Base-by-base conservation (phyloP, 2,797 vertebrate genomes). In the Fratercula arctica region DNA sequence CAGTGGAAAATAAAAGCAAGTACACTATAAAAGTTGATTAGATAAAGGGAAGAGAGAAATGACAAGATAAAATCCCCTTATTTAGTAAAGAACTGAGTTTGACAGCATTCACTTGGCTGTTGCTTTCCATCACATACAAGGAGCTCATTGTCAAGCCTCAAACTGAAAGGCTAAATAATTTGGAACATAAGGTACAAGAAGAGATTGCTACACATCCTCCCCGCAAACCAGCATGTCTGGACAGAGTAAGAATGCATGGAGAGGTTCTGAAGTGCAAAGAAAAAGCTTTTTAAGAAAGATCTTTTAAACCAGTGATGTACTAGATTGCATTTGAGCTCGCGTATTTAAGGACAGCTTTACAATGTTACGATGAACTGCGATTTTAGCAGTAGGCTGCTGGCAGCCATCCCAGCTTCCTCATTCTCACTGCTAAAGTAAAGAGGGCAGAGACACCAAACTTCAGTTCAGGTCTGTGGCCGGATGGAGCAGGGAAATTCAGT, bases 181-280 rank as follows among this genome's bases (percentile, higher is more conserved):
- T 53, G 66, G 57, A 80, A 29, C 33, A 46, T 23, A 77, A 88
- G 63, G 68, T 56, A 77, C 57, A 29, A 41, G 18, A 46, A 56
- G 46, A 83, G 61, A 72, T 48, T 53, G 60, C 28, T 74, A 53
- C 57, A 69, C n/a, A 88, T 53, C 75, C 6, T 3, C 46, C 69
- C 68, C 4, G 2, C 41, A 83, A 79, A 67, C 13, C 43, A 73
- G 84, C 43, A 26, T 67, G 50, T 37, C 69, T 83, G 56, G 33
- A 25, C 31, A 67, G n/a, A 28, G 31, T 14, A 59, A 0, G 0
- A 57, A 29, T 8, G 25, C 45, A 28, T 1, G 10, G 45, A 74
- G 37, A 64, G 10, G 28, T 28, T 75, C 61, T 72, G 37, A 66
- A 66, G 31, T 10, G 12, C 59, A 69, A 79, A 85, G 39, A 13